Conservation (phyloP, 1,140 invertebrate genomes). For the Proctacanthus coquilletti region DNA sequence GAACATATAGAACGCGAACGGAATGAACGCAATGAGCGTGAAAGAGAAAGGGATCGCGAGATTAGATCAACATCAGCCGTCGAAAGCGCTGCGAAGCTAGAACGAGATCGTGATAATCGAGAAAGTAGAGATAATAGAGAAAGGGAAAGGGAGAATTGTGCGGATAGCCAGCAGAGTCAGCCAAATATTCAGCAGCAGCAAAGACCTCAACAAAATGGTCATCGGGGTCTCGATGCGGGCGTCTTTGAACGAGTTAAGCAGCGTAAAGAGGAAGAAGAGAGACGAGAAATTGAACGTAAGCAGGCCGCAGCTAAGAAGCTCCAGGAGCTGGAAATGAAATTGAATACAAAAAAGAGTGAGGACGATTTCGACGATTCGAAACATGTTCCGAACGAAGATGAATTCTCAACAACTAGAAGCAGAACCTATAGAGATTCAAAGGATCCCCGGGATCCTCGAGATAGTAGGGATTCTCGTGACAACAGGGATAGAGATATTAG, state of each 20-base stretch:
- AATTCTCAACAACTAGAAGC: not conserved
- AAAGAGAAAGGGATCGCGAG: constrained; percentile 14
- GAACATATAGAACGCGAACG: constrained; percentile 31
- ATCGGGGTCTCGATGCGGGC: constrained; percentile 23
- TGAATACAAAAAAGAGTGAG: constrained; percentile 35
- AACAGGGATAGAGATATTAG: too few relatives aligned
- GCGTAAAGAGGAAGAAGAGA: constrained; percentile 55
- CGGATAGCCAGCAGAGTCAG: constrained; percentile 18
- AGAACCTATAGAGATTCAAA: not conserved
- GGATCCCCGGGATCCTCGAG: too few relatives aligned
- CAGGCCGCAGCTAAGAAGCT: constrained; percentile 46
- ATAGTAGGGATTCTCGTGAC: too few relatives aligned
- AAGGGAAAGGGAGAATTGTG: constrained; percentile 8
- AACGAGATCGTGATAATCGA: constrained; percentile 11
- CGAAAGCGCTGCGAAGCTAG: not conserved
- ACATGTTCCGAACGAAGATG: too few relatives aligned
- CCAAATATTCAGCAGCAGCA: too few relatives aligned
- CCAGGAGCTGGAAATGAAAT: constrained; percentile 45
- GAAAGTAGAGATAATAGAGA: constrained; percentile 8
- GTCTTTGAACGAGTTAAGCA: constrained; percentile 47
- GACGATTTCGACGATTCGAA: too few relatives aligned
- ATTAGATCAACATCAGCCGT: not conserved
- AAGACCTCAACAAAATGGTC: constrained; percentile 21
- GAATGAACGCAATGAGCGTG: constrained; percentile 12
- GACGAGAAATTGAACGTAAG: constrained; percentile 43